A percentile compares a stretch with the other conserved stretches of the same genome.
Evolutionary conservation across 2,797 vertebrate species (phyloP).

Genomic region (Myiothlypis coronata): DNA sequence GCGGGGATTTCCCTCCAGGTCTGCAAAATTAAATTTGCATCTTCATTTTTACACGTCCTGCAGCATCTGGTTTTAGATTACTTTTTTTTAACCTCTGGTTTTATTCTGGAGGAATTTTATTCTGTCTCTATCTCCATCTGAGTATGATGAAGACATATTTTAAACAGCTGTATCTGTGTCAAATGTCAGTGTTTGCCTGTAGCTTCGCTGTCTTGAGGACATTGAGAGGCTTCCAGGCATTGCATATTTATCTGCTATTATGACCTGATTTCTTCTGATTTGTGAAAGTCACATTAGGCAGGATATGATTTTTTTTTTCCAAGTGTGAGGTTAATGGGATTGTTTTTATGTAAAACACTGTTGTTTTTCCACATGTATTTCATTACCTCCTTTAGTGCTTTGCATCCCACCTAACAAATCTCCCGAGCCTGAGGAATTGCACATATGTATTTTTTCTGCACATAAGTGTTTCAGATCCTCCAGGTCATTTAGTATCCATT

Average conservation of each 20-base stretch:
- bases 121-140: constrained; percentile 67
- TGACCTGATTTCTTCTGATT: constrained; percentile 37
- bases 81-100: constrained; percentile 32
- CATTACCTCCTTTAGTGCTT: background rate
- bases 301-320: background rate
- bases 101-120: constrained; percentile 38
- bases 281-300: background rate
- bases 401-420: background rate
- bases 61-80: constrained; percentile 61
- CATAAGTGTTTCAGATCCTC: constrained; percentile 47
- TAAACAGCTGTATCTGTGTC: constrained; percentile 73
- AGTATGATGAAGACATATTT: constrained; percentile 74
- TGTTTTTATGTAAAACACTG: background rate
- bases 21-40: constrained; percentile 23
- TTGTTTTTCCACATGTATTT: background rate
- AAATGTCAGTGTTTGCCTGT: constrained; percentile 64
- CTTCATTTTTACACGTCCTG: constrained; percentile 2
- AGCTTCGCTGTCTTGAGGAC: constrained; percentile 62
- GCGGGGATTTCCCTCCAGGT: background rate
- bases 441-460: constrained; percentile 25
- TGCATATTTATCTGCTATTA: constrained; percentile 49
- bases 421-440: background rate
- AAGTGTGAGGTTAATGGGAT: background rate
- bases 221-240: constrained; percentile 23
- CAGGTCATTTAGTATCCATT: constrained; percentile 63